phyloP scores from a whole-genome alignment of 2,113 vertebrate species.

The Chlorodrepanis virens region DNA sequence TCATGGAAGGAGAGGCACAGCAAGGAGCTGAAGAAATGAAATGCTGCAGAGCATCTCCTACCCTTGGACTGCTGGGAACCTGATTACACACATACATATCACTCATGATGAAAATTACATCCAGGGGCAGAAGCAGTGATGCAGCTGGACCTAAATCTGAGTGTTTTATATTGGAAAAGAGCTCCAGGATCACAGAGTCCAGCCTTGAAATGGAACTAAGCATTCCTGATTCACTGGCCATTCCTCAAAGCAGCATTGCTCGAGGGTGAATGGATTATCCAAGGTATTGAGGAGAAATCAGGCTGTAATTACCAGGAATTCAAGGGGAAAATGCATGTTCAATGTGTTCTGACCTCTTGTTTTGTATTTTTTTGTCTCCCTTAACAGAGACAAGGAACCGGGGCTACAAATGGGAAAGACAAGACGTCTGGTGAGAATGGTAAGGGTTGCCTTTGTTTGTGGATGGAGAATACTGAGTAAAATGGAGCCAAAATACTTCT shows the following conservation, averaged over 20 bases:
- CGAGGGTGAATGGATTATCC: not conserved
- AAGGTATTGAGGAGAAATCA: not conserved
- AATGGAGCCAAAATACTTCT: not conserved
- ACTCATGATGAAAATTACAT: not conserved
- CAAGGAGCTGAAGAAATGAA: not conserved
- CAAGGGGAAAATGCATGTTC: not conserved
- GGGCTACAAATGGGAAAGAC: conserved; percentile 86
- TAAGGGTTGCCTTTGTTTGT: conserved; percentile 63
- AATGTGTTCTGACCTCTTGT: not conserved
- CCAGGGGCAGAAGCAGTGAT: not conserved
- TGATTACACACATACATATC: not conserved
- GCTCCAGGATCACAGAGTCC: not conserved
- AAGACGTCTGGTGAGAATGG: conserved; percentile 88
- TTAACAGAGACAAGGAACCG: conserved; percentile 87
- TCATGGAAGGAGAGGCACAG: not conserved
- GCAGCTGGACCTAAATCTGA: not conserved
- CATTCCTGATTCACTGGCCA: not conserved
- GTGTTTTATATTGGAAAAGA: not conserved
- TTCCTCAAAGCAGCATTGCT: not conserved
- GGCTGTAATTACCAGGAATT: not conserved
- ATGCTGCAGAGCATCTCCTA: not conserved
- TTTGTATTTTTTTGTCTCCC: not conserved
- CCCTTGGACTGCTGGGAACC: not conserved
- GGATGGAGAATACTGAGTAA: not conserved
- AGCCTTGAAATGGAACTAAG: not conserved